Conservation (phyloP, 2,888 invertebrate genomes). For the Chaetogeoica ovagalla region DNA sequence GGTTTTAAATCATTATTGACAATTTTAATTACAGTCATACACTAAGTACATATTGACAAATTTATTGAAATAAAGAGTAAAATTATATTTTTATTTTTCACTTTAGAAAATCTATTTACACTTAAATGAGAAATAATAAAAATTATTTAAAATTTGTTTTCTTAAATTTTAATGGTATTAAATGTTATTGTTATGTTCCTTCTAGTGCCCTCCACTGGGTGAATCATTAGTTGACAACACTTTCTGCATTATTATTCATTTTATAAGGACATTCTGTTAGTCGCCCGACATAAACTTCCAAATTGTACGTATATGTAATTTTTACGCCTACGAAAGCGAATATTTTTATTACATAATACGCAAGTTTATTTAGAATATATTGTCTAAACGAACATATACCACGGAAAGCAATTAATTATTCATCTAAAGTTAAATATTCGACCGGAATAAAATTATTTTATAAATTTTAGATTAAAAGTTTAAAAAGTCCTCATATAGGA, state of each 20-base stretch:
- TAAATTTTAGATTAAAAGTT: neutral
- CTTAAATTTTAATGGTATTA: constrained; percentile 4
- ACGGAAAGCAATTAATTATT: constrained; percentile 26
- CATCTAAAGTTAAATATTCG: constrained; percentile 22
- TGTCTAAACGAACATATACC: constrained; percentile 34
- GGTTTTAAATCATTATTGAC: constrained; percentile 18
- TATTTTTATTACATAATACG: constrained; percentile 42
- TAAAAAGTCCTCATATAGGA: constrained; percentile 37
- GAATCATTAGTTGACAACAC: constrained; percentile 31
- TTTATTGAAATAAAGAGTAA: constrained; percentile 20
- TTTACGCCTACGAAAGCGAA: constrained; percentile 29
- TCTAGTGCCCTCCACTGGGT: constrained; percentile 52
- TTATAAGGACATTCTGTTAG: constrained; percentile 32
- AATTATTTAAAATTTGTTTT: constrained; percentile 20
- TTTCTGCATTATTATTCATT: constrained; percentile 9
- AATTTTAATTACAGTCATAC: constrained; percentile 12
- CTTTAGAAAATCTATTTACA: constrained; percentile 10
- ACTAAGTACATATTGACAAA: constrained; percentile 28
- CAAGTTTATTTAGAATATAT: constrained; percentile 42
- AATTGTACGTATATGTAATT: constrained; percentile 52
- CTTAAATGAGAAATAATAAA: neutral
- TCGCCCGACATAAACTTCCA: constrained; percentile 52
- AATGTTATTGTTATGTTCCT: constrained; percentile 54
- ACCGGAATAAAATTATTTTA: constrained; percentile 22
- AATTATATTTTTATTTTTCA: constrained; percentile 17